Percentiles rank a stretch among this genome's conserved stretches.
phyloP scores from a whole-genome alignment of 2,113 vertebrate species.

The Cheirogaleus medius region DNA sequence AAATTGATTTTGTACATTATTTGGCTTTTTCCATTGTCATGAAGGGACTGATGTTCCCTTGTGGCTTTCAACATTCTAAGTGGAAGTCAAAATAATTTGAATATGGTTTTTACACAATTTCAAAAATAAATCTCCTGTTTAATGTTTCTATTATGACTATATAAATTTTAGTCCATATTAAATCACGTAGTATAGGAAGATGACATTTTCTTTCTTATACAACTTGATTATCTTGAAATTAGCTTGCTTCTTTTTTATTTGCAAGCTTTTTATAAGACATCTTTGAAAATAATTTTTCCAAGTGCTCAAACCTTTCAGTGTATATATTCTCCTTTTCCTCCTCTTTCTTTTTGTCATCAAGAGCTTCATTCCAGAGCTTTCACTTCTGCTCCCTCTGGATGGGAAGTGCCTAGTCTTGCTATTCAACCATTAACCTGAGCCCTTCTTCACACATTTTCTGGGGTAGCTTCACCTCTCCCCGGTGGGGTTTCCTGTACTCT shows the following conservation, averaged over 20 bases:
- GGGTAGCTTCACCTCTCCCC: background rate
- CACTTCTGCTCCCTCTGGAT: background rate
- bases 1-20: background rate
- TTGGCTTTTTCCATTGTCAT: background rate
- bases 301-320: background rate
- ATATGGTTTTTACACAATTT: background rate
- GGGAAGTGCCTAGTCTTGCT: too few species aligned
- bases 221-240: background rate
- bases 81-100: background rate
- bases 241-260: background rate
- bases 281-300: background rate
- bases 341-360: background rate
- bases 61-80: background rate
- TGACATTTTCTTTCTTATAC: background rate
- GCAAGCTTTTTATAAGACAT: background rate
- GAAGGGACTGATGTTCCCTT: background rate
- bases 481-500: background rate
- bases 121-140: background rate
- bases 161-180: background rate
- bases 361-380: background rate
- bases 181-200: background rate
- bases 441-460: background rate
- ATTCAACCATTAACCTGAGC: background rate
- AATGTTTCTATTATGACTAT: background rate
- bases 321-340: background rate